Conservation (phyloP, 30 jellyfish, hydroid and myxozoan species). For the Cassiopea xamachana region DNA sequence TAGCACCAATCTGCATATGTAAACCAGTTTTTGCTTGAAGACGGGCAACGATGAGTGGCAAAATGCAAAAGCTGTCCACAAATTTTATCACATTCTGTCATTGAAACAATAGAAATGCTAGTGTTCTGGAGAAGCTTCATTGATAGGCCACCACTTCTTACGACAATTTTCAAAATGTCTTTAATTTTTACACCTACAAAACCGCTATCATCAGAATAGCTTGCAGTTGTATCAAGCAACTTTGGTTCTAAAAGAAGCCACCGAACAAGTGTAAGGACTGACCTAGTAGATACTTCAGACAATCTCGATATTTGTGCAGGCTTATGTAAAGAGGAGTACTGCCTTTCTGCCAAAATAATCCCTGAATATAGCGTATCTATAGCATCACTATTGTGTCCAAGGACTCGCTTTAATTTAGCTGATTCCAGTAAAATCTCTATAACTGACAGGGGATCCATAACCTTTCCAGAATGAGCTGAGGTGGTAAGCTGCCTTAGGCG, state of each 20-base stretch:
- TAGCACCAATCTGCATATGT: constrained; percentile 99
- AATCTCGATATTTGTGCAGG: constrained; percentile 46
- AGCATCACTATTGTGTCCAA: constrained; percentile 87
- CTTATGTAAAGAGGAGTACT: constrained; percentile 66
- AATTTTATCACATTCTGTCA: constrained; percentile 92
- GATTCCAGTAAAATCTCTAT: constrained; percentile 94
- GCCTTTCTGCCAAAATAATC: constrained; percentile 89
- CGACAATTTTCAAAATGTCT: constrained; percentile 85
- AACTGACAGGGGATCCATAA: constrained; percentile 94
- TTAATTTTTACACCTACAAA: constrained; percentile 84
- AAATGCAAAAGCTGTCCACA: constrained; percentile 96
- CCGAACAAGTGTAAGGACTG: constrained; percentile 80
- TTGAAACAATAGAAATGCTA: constrained; percentile 35
- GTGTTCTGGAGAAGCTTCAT: constrained; percentile 81
- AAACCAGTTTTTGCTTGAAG: constrained; percentile 92
- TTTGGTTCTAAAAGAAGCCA: constrained; percentile 94
- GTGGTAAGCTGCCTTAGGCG: constrained; percentile 91
- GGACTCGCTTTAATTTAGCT: constrained; percentile 88
- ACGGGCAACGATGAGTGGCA: constrained; percentile 92
- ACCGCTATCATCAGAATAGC: constrained; percentile 76
- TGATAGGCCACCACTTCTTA: constrained; percentile 83
- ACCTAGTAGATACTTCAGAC: constrained; percentile 87
- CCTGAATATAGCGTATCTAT: constrained; percentile 91
- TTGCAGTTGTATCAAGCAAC: constrained; percentile 64
- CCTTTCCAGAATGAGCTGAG: constrained; percentile 88